These are phyloP conservation scores for Phrynocephalus versicolor DNA, from an alignment of 2,113 vertebrate genomes.

Conservation along the genomic window DNA sequence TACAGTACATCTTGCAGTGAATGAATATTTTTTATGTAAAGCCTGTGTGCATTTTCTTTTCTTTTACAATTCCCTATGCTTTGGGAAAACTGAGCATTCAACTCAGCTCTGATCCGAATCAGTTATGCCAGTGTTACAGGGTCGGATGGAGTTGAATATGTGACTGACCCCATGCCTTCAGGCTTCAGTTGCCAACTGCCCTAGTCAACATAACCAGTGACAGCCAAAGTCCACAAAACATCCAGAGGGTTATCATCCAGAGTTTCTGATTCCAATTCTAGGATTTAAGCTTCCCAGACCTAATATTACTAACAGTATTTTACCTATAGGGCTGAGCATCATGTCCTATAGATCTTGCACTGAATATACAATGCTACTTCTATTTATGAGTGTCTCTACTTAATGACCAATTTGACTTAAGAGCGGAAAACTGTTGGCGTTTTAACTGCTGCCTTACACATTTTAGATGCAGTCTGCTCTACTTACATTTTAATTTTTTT, in stretches of 20 bases:
- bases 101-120: background rate
- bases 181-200: background rate
- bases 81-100: background rate
- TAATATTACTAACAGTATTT: background rate
- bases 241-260: too few relatives aligned
- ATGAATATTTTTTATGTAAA: background rate
- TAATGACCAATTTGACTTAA: too few relatives aligned
- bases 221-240: too few relatives aligned
- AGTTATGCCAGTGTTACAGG: background rate
- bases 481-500: too few relatives aligned
- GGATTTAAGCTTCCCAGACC: background rate
- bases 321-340: background rate
- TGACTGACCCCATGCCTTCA: background rate
- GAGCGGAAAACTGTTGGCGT: too few relatives aligned
- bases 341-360: background rate
- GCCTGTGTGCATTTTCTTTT: conserved; percentile 23
- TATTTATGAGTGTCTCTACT: too few relatives aligned
- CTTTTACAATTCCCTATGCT: background rate
- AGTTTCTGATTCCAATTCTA: background rate
- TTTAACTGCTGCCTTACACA: too few relatives aligned
- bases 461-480: too few relatives aligned
- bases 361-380: too few relatives aligned
- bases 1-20: background rate
- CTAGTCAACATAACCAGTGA: background rate
- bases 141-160: background rate